Evolutionary conservation across 2,113 vertebrate genomes (phyloP), one percentile per base, ranked within the genome.

Genomic region (Machaerirhynchus nigripectus): DNA sequence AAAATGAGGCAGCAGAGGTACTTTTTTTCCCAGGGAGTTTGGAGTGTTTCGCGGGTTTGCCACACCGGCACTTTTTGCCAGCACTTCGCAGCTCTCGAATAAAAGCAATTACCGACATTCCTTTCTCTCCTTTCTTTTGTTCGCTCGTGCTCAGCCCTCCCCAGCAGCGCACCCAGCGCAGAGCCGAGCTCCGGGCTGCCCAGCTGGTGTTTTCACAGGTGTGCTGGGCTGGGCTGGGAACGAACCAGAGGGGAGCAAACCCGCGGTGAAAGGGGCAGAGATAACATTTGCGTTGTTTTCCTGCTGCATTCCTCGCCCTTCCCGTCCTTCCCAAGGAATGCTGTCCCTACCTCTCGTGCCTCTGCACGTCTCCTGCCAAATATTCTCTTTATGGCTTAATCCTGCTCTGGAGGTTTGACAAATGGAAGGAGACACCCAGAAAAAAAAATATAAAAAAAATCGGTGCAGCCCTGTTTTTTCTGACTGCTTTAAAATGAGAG

Each of bases 161-260:
- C 39, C 84, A 67, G 33, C 52, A n/a, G 46, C 1, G 0, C 8
- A 24, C 31, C 64, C 35, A 35, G 30, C 24, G 47, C 59, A 37
- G 40, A 37, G 26, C 7, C 0, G 39, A 19, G 57, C 81, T 68
- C 24, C 12, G 56, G 63, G 89, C 71, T 46, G 87, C 89, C 77
- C 91, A 59, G 86, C 93, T 82, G 91, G 31, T 96, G 96, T 93
- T 96, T 96, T 87, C 89, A 77, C 93, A 95, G 96, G 93, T 96
- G 96, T 28, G 37, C 4, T 24, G 49, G 2, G 14, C 28, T 2
- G 52, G 30, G 47, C 65, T 2, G 39, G 31, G 84, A 44, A 6
- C 40, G 20, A 52, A 33, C 26, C 73, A 37, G 2, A 15, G 14
- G 60, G 65, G 69, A 46, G 10, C 69, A 73, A 70, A 15, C 2